Evolutionary conservation across 2,888 invertebrate genomes (phyloP).

Genomic region (Muschampia plurimacula): DNA sequence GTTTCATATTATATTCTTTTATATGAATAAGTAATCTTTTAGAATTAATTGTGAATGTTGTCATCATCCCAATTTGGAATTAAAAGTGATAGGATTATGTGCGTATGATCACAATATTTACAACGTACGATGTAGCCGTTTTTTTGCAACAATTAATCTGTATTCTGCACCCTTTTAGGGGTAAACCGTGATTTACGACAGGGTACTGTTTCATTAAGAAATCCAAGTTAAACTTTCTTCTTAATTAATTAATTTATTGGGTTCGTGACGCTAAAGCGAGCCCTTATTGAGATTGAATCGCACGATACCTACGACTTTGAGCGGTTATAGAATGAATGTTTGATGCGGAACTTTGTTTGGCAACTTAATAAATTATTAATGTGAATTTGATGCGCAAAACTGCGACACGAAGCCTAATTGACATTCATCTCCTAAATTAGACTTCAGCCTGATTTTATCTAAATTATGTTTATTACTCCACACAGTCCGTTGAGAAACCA

Average conservation of each 20-base stretch:
- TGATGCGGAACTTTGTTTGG: neutral
- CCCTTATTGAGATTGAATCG: slow-evolving; percentile 28
- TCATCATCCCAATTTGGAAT: neutral
- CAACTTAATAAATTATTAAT: neutral
- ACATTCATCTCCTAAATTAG: too few species aligned
- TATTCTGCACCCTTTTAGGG: slow-evolving; percentile 26
- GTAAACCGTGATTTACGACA: slow-evolving; percentile 25
- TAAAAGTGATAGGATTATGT: neutral
- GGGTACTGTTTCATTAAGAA: slow-evolving; percentile 19
- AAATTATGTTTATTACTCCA: too few species aligned
- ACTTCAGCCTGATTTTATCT: too few species aligned
- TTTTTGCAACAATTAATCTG: slow-evolving; percentile 10
- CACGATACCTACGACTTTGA: neutral
- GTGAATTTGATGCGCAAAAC: too few species aligned
- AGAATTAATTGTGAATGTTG: too few species aligned
- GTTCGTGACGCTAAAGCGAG: slow-evolving; percentile 29
- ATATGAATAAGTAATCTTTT: too few species aligned
- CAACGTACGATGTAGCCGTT: neutral
- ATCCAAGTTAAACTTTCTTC: slow-evolving; percentile 24
- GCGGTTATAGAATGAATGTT: neutral
- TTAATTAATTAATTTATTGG: slow-evolving; percentile 40
- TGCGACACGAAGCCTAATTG: too few species aligned
- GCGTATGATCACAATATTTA: neutral
- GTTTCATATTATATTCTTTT: too few species aligned
- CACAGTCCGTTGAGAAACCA: too few species aligned